Percentiles rank a stretch among this genome's conserved stretches.
Conservation (phyloP, 2,888 invertebrate genomes). For the Netelia fuscicornis region DNA sequence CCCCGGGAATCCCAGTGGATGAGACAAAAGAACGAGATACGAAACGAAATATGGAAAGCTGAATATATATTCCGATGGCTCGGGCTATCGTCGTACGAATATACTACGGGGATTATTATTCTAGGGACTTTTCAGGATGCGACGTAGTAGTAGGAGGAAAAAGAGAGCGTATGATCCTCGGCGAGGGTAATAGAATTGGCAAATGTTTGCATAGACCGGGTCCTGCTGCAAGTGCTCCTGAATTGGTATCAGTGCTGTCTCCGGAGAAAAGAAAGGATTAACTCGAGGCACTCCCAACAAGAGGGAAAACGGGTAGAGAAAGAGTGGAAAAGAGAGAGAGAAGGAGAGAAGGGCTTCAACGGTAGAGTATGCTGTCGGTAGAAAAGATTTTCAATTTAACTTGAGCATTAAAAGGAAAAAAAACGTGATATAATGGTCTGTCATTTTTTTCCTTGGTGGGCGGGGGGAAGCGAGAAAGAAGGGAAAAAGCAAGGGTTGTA, state of each 20-base stretch:
- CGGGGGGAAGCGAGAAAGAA: slow-evolving; percentile 29
- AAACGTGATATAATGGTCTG: slow-evolving; percentile 48
- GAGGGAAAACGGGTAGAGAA: slow-evolving; percentile 6
- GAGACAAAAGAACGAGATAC: slow-evolving; percentile 55
- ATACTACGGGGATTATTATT: slow-evolving; percentile 14
- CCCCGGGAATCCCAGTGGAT: slow-evolving; percentile 9
- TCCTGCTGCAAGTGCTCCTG: background rate
- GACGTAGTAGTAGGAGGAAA: background rate
- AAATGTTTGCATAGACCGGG: background rate
- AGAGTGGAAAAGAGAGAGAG: background rate
- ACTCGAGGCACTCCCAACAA: slow-evolving; percentile 1
- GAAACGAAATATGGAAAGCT: slow-evolving; percentile 11
- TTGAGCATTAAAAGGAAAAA: slow-evolving; percentile 27
- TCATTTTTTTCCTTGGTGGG: slow-evolving; percentile 52
- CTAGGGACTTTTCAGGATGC: background rate
- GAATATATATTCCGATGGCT: slow-evolving; percentile 19
- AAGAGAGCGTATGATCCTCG: background rate
- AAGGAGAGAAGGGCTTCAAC: slow-evolving; percentile 4
- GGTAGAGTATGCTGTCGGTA: background rate
- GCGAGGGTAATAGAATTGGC: background rate
- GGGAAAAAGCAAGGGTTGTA: slow-evolving; percentile 33
- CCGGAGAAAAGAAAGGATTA: slow-evolving; percentile 10
- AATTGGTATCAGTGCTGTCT: slow-evolving; percentile 1
- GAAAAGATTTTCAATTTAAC: slow-evolving; percentile 52
- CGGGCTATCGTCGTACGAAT: slow-evolving; percentile 10